Evolutionary conservation across 2,797 vertebrate species (phyloP).

Genomic region (Tympanoctomys barrerae): DNA sequence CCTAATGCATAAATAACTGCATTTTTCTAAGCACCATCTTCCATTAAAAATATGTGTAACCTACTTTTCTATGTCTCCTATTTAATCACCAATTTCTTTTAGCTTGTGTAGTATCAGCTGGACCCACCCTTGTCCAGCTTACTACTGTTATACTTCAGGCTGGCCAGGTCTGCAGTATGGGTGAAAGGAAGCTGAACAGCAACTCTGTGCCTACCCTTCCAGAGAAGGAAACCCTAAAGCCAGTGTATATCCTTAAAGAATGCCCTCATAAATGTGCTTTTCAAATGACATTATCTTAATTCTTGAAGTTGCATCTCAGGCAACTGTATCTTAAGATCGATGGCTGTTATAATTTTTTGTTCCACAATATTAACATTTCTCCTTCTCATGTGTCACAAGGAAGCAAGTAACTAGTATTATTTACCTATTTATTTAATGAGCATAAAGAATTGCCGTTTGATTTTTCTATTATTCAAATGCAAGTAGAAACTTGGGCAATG

Average conservation of each 20-base stretch:
- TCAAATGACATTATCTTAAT: not conserved
- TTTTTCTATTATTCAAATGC: not conserved
- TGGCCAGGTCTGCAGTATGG: not conserved
- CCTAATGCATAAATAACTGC: not conserved
- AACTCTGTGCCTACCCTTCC: not conserved
- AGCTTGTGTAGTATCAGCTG: not conserved
- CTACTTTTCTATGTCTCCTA: not conserved
- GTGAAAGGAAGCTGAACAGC: not conserved
- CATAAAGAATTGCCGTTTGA: not conserved
- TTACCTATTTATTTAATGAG: not conserved
- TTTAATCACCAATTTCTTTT: not conserved
- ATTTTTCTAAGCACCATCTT: not conserved
- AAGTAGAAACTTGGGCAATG: slow-evolving; percentile 7
- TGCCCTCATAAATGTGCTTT: not conserved
- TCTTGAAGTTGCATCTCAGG: not conserved
- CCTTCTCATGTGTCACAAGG: not conserved
- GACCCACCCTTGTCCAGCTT: not conserved
- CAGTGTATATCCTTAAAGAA: not conserved
- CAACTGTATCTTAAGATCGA: not conserved
- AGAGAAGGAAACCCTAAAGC: not conserved
- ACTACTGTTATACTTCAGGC: not conserved
- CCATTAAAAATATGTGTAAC: not conserved
- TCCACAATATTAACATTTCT: not conserved
- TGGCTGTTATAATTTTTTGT: not conserved
- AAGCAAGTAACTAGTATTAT: not conserved